A percentile compares a stretch with the other conserved stretches of the same genome.
phyloP scores from a whole-genome alignment of 2,797 vertebrate species.

The Anabas testudineus region DNA sequence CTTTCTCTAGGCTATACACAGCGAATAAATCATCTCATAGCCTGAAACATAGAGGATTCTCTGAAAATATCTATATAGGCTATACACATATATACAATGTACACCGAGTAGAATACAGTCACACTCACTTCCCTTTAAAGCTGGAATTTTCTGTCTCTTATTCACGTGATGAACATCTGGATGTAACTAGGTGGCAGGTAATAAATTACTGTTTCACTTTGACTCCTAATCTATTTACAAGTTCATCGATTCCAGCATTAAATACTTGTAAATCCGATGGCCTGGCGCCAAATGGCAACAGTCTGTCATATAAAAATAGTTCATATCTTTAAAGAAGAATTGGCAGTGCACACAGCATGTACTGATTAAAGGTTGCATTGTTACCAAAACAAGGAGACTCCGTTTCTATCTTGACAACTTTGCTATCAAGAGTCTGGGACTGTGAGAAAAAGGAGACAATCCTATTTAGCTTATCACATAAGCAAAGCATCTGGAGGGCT shows the following conservation, averaged over 20 bases:
- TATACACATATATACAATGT: constrained; percentile 90
- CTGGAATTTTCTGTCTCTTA: constrained; percentile 80
- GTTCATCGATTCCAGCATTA: constrained; percentile 91
- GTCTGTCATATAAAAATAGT: constrained; percentile 86
- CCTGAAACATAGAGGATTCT: constrained; percentile 89
- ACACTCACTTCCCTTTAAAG: constrained; percentile 87
- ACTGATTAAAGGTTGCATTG: constrained; percentile 85
- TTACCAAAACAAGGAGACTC: constrained; percentile 72
- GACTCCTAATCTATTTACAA: constrained; percentile 92
- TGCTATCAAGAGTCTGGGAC: constrained; percentile 47
- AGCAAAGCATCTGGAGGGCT: constrained; percentile 60
- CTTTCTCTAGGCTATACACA: constrained; percentile 84
- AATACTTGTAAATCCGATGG: constrained; percentile 90
- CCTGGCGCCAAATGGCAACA: constrained; percentile 85
- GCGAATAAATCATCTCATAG: constrained; percentile 93
- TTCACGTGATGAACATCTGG: constrained; percentile 76
- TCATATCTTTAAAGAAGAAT: constrained; percentile 78
- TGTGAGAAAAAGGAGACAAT: constrained; percentile 45
- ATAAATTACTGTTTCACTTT: constrained; percentile 96
- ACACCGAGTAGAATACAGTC: constrained; percentile 85
- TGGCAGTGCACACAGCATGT: constrained; percentile 93
- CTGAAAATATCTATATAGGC: constrained; percentile 85
- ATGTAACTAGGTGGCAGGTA: constrained; percentile 85
- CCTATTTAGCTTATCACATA: constrained; percentile 63
- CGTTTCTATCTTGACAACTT: constrained; percentile 46